Conservation (phyloP, 2,888 invertebrate genomes). For the Chelonus formosanus region DNA sequence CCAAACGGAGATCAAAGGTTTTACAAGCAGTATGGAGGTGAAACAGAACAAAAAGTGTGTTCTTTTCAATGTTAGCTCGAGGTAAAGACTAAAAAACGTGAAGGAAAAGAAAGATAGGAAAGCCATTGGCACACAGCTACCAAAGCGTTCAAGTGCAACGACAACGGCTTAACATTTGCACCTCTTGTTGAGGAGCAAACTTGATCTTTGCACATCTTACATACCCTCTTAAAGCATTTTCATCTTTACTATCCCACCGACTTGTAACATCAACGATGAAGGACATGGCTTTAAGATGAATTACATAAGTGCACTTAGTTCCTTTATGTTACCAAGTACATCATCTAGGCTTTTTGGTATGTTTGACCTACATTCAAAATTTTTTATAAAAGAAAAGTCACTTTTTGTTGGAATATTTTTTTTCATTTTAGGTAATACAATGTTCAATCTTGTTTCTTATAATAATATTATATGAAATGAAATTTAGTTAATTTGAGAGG, state of each 20-base stretch:
- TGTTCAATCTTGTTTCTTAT: too few relatives aligned
- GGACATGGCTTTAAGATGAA: conserved; percentile 49
- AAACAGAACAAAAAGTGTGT: neutral
- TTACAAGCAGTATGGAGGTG: conserved; percentile 10
- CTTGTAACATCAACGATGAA: conserved; percentile 42
- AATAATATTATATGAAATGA: too few relatives aligned
- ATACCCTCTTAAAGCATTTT: conserved; percentile 23
- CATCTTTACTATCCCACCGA: conserved; percentile 14
- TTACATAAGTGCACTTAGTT: conserved; percentile 51
- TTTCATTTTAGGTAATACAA: too few relatives aligned
- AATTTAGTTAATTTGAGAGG: too few relatives aligned
- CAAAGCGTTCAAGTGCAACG: conserved; percentile 23
- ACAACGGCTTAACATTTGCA: conserved; percentile 15
- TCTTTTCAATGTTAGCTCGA: too few relatives aligned
- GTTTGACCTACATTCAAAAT: conserved; percentile 39
- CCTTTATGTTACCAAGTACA: conserved; percentile 47
- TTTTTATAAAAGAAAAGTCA: conserved; percentile 14
- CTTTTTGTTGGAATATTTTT: too few relatives aligned
- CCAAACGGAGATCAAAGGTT: conserved; percentile 21
- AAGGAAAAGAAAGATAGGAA: conserved; percentile 23
- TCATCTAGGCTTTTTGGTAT: conserved; percentile 42
- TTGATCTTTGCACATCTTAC: conserved; percentile 7
- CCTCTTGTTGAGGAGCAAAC: conserved; percentile 12
- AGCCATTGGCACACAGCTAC: conserved; percentile 1
- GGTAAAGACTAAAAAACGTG: conserved; percentile 18